Conservation (phyloP, 2,888 invertebrate genomes). For the Monoplex corrugatus region DNA sequence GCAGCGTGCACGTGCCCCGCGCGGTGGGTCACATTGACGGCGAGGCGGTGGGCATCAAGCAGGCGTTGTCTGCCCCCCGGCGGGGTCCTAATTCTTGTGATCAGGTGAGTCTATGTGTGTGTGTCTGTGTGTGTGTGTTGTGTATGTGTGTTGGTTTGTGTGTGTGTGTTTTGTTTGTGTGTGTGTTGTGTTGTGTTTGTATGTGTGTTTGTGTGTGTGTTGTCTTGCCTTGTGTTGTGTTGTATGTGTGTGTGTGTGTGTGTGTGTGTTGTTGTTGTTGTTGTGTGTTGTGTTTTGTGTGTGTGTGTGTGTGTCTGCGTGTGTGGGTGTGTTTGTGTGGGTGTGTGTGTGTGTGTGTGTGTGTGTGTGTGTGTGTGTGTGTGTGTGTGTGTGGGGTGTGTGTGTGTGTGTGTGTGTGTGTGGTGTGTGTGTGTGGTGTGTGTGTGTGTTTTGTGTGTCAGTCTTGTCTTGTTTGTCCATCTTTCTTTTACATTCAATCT, state of each 20-base stretch:
- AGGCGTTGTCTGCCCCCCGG: conserved; percentile 76
- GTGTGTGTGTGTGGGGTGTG: too few relatives aligned
- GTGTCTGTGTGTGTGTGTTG: not conserved
- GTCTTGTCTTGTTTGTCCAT: too few relatives aligned
- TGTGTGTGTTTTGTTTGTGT: not conserved
- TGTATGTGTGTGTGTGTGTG: not conserved
- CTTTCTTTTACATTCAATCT: too few relatives aligned
- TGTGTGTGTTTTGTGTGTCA: too few relatives aligned
- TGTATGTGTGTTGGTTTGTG: not conserved
- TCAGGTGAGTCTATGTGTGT: conserved; percentile 65
- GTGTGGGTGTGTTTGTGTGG: too few relatives aligned
- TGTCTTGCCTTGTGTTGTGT: not conserved
- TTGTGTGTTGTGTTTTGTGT: not conserved
- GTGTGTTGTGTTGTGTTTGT: not conserved
- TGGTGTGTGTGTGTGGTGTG: too few relatives aligned
- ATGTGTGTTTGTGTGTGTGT: not conserved
- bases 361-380: too few relatives aligned
- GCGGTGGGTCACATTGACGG: conserved; percentile 82
- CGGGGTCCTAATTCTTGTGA: conserved; percentile 64
- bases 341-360: too few relatives aligned
- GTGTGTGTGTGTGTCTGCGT: not conserved
- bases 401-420: too few relatives aligned
- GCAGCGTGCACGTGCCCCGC: conserved; percentile 76
- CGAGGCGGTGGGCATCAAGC: conserved; percentile 84
- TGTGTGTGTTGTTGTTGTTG: not conserved